A percentile compares a stretch with the other conserved stretches of the same genome.
These are phyloP conservation scores for Taeniopygia guttata DNA, from an alignment of 2,797 vertebrate genomes.

Conservation along the genomic window DNA sequence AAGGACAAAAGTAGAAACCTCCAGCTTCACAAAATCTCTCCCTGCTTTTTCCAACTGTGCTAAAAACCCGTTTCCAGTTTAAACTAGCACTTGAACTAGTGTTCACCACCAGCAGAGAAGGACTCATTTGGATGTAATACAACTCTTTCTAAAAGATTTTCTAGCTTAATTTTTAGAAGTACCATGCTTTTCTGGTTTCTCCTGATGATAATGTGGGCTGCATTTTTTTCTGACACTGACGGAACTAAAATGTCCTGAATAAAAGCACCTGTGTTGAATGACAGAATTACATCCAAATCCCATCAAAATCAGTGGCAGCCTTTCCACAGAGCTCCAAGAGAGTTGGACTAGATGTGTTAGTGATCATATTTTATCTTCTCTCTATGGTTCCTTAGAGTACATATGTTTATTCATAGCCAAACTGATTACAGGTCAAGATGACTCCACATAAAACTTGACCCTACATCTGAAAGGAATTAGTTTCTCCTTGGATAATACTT, in stretches of 20 bases:
- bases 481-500: slow-evolving; percentile 19
- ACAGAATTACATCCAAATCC: slow-evolving; percentile 6
- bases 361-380: not conserved
- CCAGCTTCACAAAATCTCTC: not conserved
- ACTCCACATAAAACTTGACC: slow-evolving; percentile 15
- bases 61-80: not conserved
- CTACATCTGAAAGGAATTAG: slow-evolving; percentile 4
- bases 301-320: not conserved
- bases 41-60: not conserved
- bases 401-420: slow-evolving; percentile 33
- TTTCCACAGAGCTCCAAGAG: not conserved
- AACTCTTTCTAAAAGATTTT: not conserved
- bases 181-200: not conserved
- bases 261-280: not conserved
- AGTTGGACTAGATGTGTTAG: not conserved
- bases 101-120: not conserved
- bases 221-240: not conserved
- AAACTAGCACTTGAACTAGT: not conserved
- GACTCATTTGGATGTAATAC: not conserved
- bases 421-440: slow-evolving; percentile 19
- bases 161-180: slow-evolving; percentile 12
- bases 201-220: not conserved
- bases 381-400: not conserved
- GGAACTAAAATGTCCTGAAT: not conserved
- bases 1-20: not conserved